Conservation (phyloP, 2,797 vertebrate genomes). For the Calcarius lapponicus region DNA sequence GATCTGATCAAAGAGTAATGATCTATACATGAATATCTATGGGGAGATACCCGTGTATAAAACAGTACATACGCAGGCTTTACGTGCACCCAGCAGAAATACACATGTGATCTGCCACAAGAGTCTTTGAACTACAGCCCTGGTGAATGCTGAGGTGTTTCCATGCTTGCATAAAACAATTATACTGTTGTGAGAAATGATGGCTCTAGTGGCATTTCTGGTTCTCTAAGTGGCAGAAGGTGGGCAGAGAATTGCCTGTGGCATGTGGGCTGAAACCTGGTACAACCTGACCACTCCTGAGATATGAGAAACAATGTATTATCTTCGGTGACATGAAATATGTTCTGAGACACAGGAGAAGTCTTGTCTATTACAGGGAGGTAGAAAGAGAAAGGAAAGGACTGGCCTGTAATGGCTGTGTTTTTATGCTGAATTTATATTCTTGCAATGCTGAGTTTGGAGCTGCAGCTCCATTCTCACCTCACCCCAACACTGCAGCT, state of each 20-base stretch:
- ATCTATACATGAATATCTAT: neutral
- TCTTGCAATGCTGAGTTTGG: neutral
- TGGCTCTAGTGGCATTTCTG: neutral
- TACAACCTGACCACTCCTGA: neutral
- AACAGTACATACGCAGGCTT: neutral
- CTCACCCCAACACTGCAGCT: neutral
- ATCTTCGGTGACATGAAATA: neutral
- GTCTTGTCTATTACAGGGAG: neutral
- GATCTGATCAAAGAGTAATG: neutral
- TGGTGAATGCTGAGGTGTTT: neutral
- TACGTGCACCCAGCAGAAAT: neutral
- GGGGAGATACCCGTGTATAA: rapidly evolving
- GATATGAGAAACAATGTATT: neutral
- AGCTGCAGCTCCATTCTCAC: neutral
- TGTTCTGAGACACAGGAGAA: neutral
- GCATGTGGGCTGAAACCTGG: neutral
- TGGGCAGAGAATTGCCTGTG: neutral
- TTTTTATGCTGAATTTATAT: conserved; percentile 26
- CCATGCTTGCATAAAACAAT: neutral
- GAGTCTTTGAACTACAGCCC: neutral
- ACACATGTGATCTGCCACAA: rapidly evolving
- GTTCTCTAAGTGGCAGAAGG: neutral
- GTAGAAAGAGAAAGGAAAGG: neutral
- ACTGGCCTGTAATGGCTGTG: neutral
- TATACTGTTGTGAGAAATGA: neutral